Conservation (phyloP, 2,888 invertebrate species). For the Leptinotarsa tumamoca region DNA sequence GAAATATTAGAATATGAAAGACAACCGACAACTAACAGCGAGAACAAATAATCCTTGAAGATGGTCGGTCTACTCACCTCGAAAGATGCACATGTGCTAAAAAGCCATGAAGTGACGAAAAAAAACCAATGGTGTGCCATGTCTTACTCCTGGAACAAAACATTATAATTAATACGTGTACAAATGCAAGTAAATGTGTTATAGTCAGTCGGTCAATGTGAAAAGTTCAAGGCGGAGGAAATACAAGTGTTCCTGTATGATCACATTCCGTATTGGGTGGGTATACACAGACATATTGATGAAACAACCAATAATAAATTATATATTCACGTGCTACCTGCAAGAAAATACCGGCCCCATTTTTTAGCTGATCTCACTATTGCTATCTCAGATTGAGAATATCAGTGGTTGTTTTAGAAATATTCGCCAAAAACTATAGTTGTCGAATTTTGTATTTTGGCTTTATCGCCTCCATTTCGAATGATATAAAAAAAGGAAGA, state of each 20-base stretch:
- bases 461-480: no score
- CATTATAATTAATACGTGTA: conserved; percentile 52
- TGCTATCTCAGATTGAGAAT: no score
- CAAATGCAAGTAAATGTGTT: not conserved
- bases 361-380: no score
- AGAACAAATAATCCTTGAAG: conserved; percentile 23
- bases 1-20: conserved; percentile 16
- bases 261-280: not conserved
- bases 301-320: not conserved
- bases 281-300: not conserved
- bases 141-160: conserved; percentile 59
- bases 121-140: conserved; percentile 65
- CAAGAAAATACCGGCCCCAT: no score
- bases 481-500: no score
- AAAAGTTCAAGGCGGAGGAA: conserved; percentile 22
- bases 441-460: no score
- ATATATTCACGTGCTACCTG: no score
- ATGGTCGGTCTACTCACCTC: conserved; percentile 48
- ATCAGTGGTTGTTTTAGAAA: no score
- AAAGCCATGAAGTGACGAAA: conserved; percentile 60
- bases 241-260: conserved; percentile 9
- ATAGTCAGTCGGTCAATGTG: conserved; percentile 10
- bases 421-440: no score
- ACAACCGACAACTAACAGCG: conserved; percentile 14
- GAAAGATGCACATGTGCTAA: conserved; percentile 52